phyloP scores from a whole-genome alignment of 2,888 invertebrate species.

The Baccha elongata region DNA sequence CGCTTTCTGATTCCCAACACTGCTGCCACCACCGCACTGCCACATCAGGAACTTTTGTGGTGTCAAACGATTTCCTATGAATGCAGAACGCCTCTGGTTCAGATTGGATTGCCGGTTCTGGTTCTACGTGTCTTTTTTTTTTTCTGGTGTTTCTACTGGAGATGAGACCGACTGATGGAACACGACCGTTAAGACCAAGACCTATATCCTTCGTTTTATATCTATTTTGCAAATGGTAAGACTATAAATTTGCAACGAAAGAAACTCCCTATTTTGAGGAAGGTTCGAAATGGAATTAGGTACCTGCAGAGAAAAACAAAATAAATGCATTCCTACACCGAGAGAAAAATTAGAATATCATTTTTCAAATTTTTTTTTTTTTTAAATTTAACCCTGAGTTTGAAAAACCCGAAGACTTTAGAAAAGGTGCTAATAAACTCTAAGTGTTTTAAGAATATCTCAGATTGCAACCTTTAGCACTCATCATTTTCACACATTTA shows the following conservation, averaged over 20 bases:
- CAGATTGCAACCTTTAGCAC: too few species aligned
- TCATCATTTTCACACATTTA: too few species aligned
- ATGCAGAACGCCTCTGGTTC: conserved; percentile 69
- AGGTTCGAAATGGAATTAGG: too few species aligned
- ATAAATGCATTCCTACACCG: too few species aligned
- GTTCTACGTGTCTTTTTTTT: conserved; percentile 29
- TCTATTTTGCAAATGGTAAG: conserved; percentile 68
- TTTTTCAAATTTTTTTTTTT: too few species aligned
- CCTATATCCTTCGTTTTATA: conserved; percentile 38
- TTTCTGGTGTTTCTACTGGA: not conserved
- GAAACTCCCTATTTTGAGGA: conserved; percentile 46
- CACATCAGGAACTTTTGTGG: conserved; percentile 71
- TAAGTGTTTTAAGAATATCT: too few species aligned
- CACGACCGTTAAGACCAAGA: conserved; percentile 43
- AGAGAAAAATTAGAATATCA: too few species aligned
- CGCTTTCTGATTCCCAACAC: conserved; percentile 62
- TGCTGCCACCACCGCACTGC: not conserved
- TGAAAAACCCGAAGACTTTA: too few species aligned
- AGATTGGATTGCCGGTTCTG: conserved; percentile 65
- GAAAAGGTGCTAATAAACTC: too few species aligned
- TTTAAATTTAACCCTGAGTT: too few species aligned
- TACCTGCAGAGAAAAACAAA: too few species aligned
- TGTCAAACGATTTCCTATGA: conserved; percentile 73
- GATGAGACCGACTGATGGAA: conserved; percentile 45
- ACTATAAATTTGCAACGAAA: conserved; percentile 69